Percentiles rank a stretch among this genome's conserved stretches.
Evolutionary conservation across 2,888 invertebrate species (phyloP).

Genomic region (Embidobia sp.): DNA sequence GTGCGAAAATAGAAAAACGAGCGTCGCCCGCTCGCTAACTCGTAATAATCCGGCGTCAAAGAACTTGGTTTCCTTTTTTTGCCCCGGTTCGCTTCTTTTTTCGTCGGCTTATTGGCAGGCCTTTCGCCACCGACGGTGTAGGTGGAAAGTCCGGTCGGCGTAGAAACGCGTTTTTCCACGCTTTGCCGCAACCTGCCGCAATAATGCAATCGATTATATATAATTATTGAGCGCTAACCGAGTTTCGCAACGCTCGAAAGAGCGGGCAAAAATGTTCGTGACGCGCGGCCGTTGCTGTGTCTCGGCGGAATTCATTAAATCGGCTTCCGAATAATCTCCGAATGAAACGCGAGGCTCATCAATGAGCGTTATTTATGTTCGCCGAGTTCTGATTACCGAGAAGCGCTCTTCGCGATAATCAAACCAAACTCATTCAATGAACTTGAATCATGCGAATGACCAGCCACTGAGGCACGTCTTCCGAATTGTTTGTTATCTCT

Average conservation of each 20-base stretch:
- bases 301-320: slow-evolving; percentile 27
- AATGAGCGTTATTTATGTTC: slow-evolving; percentile 59
- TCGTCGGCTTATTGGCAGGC: slow-evolving; percentile 30
- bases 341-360: slow-evolving; percentile 47
- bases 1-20: slow-evolving; percentile 65
- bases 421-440: slow-evolving; percentile 40
- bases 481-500: no score
- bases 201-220: slow-evolving; percentile 42
- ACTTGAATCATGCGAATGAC: slow-evolving; percentile 40
- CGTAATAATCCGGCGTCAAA: slow-evolving; percentile 56
- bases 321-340: no score
- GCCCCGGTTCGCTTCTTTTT: slow-evolving; percentile 2
- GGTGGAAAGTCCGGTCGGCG: slow-evolving; percentile 52
- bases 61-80: slow-evolving; percentile 33
- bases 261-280: slow-evolving; percentile 10
- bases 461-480: no score
- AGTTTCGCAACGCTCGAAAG: slow-evolving; percentile 11
- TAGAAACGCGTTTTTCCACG: slow-evolving; percentile 51
- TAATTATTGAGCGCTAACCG: slow-evolving; percentile 18
- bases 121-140: slow-evolving; percentile 41
- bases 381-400: slow-evolving; percentile 41
- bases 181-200: slow-evolving; percentile 34
- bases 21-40: slow-evolving; percentile 50
- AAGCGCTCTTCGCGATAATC: slow-evolving; percentile 42
- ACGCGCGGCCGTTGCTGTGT: slow-evolving; percentile 10